These are phyloP conservation scores for Cecidostiba fungosa DNA, from an alignment of 2,888 invertebrate genomes.

Conservation along the genomic window DNA sequence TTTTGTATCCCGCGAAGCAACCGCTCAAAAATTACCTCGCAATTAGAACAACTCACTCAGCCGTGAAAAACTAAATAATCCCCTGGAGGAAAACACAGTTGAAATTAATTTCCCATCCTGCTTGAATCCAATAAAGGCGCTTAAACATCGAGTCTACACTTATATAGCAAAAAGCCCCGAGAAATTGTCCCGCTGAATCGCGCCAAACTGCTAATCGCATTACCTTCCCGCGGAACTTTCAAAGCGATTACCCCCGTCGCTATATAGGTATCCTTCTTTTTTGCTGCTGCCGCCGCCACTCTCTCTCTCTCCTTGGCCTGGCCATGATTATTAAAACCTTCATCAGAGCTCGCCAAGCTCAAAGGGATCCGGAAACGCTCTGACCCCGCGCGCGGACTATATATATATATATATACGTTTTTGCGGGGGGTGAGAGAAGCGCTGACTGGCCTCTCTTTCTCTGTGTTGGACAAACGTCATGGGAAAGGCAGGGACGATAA, in stretches of 20 bases:
- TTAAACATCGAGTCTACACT: neutral
- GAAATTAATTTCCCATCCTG: neutral
- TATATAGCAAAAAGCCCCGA: neutral
- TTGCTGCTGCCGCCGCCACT: neutral
- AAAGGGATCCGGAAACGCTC: neutral
- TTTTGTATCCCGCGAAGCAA: neutral
- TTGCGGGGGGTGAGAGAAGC: neutral
- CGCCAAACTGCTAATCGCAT: slow-evolving; percentile 48
- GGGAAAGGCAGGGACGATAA: neutral
- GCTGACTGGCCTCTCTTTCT: neutral
- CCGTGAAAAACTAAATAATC: neutral
- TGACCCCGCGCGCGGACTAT: neutral
- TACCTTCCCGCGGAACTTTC: slow-evolving; percentile 25
- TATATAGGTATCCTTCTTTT: neutral
- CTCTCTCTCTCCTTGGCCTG: neutral
- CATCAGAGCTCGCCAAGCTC: neutral
- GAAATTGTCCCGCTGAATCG: slow-evolving; percentile 2
- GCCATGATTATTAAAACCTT: slow-evolving; percentile 38
- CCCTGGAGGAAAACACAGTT: neutral
- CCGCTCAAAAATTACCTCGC: neutral
- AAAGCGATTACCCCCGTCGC: neutral
- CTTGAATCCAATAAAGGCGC: neutral
- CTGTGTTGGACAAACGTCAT: neutral
- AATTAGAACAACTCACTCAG: neutral
- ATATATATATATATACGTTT: neutral